Evolutionary conservation across 2,797 vertebrate species (phyloP).

Genomic region (Erithacus rubecula): DNA sequence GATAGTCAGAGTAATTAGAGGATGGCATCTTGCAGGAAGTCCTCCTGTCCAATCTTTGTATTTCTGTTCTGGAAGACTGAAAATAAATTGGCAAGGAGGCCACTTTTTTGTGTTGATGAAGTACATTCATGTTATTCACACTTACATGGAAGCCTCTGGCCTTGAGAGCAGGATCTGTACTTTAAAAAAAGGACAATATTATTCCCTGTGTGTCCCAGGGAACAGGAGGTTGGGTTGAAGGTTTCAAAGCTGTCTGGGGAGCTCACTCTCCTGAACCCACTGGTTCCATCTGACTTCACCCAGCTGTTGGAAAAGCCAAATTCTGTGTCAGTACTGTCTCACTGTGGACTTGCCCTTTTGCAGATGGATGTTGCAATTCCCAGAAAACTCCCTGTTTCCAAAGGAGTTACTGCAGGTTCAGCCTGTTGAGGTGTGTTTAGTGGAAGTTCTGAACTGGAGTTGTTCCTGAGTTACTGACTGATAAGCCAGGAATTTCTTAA

Average conservation of each 20-base stretch:
- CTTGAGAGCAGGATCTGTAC: neutral
- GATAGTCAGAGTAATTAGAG: conserved; percentile 71
- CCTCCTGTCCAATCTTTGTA: neutral
- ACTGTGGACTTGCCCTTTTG: neutral
- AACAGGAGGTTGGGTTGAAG: neutral
- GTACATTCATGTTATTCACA: fast-evolving
- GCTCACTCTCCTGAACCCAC: neutral
- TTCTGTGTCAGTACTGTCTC: neutral
- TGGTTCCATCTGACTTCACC: neutral
- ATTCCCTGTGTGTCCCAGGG: neutral
- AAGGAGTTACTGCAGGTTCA: neutral
- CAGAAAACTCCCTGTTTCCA: neutral
- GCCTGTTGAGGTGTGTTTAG: neutral
- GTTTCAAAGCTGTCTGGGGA: neutral
- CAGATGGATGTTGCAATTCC: neutral
- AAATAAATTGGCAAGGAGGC: neutral
- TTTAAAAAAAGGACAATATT: neutral
- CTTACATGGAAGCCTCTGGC: neutral
- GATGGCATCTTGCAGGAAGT: conserved; percentile 50
- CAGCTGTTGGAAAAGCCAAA: neutral
- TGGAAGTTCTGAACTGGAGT: neutral
- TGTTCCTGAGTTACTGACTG: neutral
- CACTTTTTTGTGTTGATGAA: neutral
- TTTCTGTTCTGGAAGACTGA: neutral
- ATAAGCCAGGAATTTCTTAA: neutral